Conservation (phyloP, 2,113 vertebrate genomes). For the Oryzias javanicus region DNA sequence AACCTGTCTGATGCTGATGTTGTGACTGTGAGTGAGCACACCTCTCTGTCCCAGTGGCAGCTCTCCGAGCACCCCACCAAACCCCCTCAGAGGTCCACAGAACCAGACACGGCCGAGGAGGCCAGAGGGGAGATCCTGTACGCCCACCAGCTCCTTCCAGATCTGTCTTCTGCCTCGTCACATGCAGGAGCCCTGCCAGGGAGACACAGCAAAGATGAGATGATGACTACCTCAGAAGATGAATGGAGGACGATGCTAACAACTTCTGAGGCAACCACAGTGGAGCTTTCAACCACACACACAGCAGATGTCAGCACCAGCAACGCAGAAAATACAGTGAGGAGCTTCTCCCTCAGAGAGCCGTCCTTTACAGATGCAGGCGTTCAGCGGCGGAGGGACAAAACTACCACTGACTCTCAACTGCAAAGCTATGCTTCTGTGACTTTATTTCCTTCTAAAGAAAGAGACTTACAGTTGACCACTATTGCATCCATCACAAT, state of each 20-base stretch:
- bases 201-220: slow-evolving; percentile 34
- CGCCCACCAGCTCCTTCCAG: slow-evolving; percentile 43
- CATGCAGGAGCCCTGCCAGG: slow-evolving; percentile 34
- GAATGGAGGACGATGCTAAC: slow-evolving; percentile 39
- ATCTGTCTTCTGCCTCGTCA: slow-evolving; percentile 11
- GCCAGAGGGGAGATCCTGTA: slow-evolving; percentile 70
- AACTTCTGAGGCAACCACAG: slow-evolving; percentile 44
- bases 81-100: slow-evolving; percentile 15
- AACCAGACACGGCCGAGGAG: slow-evolving; percentile 50
- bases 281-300: slow-evolving; percentile 27
- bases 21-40: slow-evolving; percentile 51
- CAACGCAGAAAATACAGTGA: slow-evolving; percentile 19
- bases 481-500: slow-evolving; percentile 46
- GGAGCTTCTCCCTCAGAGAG: slow-evolving; percentile 31
- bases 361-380: slow-evolving; percentile 56
- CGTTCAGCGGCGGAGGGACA: slow-evolving; percentile 51
- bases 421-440: slow-evolving; percentile 12
- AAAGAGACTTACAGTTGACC: slow-evolving; percentile 30
- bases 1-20: slow-evolving; percentile 35
- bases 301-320: slow-evolving; percentile 18
- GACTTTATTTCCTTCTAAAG: slow-evolving; percentile 17
- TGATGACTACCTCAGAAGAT: slow-evolving; percentile 18
- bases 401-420: slow-evolving; percentile 2
- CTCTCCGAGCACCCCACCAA: slow-evolving; percentile 61
- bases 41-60: slow-evolving; percentile 68